phyloP scores from a whole-genome alignment of 2,113 vertebrate genomes.

The Syrrhaptes paradoxus region DNA sequence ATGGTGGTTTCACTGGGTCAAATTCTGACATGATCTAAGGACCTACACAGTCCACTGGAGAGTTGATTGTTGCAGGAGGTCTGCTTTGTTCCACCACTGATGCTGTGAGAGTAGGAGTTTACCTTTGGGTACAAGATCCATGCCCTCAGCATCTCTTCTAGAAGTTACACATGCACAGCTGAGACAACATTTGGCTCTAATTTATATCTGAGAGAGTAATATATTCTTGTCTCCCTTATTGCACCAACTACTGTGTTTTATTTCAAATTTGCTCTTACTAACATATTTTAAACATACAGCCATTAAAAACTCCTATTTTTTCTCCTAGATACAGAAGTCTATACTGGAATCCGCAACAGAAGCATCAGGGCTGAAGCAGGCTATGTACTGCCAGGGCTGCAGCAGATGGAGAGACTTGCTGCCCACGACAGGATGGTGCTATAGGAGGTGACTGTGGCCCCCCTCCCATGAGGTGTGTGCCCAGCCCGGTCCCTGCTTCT shows the following conservation, averaged over 20 bases:
- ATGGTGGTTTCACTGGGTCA: neutral
- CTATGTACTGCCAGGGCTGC: neutral
- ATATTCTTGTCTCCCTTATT: neutral
- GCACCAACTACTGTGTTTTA: neutral
- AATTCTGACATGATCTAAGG: neutral
- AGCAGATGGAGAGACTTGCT: neutral
- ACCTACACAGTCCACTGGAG: neutral
- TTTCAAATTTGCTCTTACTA: neutral
- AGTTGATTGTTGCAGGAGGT: neutral
- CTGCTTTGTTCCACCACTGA: neutral
- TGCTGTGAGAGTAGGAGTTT: neutral
- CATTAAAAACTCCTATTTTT: neutral
- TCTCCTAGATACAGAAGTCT: neutral
- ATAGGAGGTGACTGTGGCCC: fast-evolving
- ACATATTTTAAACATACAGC: neutral
- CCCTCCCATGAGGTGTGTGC: fast-evolving
- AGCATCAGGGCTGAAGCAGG: neutral
- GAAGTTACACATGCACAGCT: neutral
- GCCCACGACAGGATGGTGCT: neutral
- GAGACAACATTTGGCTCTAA: neutral
- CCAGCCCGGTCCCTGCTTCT: neutral
- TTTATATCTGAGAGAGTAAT: neutral
- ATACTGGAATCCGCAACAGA: neutral
- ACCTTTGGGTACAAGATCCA: neutral
- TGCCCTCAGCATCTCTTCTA: neutral